Evolutionary conservation across 2,113 vertebrate genomes (phyloP).

Genomic region (Leptodactylus fuscus): DNA sequence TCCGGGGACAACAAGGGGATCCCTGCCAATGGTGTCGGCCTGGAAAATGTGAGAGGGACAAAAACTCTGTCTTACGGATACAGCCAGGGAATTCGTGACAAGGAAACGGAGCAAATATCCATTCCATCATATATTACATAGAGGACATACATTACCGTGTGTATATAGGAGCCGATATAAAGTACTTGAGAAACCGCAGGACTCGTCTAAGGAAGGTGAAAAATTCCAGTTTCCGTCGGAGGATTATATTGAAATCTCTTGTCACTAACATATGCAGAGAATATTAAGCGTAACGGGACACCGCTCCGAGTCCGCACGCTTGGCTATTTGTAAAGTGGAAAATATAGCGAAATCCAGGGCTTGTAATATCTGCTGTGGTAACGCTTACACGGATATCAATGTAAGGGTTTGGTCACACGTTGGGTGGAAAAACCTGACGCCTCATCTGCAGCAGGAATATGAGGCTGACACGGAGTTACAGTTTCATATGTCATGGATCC

Average conservation of each 20-base stretch:
- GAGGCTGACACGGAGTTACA: too few species aligned
- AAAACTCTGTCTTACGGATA: slow-evolving; percentile 61
- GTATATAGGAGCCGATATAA: too few species aligned
- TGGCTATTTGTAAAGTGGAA: too few species aligned
- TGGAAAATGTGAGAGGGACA: slow-evolving; percentile 73
- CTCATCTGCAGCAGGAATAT: too few species aligned
- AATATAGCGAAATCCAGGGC: too few species aligned
- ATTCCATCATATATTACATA: background rate
- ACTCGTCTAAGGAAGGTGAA: background rate
- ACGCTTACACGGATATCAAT: too few species aligned
- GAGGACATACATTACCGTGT: too few species aligned
- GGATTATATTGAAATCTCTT: background rate
- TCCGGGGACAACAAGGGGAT: slow-evolving; percentile 64
- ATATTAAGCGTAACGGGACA: background rate
- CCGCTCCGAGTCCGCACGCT: background rate
- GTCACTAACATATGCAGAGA: background rate
- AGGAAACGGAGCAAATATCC: background rate
- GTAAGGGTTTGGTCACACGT: too few species aligned
- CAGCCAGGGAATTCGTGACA: slow-evolving; percentile 69
- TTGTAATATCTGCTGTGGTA: too few species aligned
- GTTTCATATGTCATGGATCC: too few species aligned
- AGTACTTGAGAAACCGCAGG: background rate
- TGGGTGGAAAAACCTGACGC: too few species aligned
- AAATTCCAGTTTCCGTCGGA: background rate
- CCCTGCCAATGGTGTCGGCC: slow-evolving; percentile 70